Conservation (phyloP, 2,797 vertebrate species). For the Gila robusta region DNA sequence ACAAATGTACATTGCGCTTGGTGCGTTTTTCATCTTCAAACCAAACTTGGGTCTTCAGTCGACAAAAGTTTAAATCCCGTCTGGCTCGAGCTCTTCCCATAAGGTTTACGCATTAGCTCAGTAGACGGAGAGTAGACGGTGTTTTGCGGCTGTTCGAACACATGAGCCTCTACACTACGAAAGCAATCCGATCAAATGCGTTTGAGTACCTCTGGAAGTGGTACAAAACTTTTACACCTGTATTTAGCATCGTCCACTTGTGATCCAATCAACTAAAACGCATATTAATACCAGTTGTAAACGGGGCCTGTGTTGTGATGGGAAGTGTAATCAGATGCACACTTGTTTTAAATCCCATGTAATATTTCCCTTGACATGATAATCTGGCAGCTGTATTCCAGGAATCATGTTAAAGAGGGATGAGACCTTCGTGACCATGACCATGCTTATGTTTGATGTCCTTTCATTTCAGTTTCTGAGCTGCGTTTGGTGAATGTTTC, state of each 20-base stretch:
- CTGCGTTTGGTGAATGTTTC: not conserved
- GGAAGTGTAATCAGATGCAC: not conserved
- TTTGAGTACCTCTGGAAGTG: not conserved
- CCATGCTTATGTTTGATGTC: not conserved
- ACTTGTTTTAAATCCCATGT: conserved; percentile 19
- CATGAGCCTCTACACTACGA: not conserved
- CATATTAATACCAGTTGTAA: not conserved
- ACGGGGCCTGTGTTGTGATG: not conserved
- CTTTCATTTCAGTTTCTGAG: not conserved
- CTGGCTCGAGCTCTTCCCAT: no score
- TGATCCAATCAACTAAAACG: no score
- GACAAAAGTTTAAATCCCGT: no score
- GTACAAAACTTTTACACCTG: not conserved
- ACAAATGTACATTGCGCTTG: no score
- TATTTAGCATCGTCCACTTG: not conserved
- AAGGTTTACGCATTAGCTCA: no score
- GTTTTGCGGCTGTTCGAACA: not conserved
- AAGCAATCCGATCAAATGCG: not conserved
- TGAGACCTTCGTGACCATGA: not conserved
- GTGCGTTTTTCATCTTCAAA: no score
- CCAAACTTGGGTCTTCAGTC: no score
- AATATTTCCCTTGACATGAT: not conserved
- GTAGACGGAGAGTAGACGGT: no score
- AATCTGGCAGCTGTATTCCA: conserved; percentile 8
- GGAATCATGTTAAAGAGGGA: not conserved